Percentiles rank a stretch among this genome's conserved stretches.
Conservation (phyloP, 2,888 invertebrate genomes). For the Temnothorax unifasciatus region DNA sequence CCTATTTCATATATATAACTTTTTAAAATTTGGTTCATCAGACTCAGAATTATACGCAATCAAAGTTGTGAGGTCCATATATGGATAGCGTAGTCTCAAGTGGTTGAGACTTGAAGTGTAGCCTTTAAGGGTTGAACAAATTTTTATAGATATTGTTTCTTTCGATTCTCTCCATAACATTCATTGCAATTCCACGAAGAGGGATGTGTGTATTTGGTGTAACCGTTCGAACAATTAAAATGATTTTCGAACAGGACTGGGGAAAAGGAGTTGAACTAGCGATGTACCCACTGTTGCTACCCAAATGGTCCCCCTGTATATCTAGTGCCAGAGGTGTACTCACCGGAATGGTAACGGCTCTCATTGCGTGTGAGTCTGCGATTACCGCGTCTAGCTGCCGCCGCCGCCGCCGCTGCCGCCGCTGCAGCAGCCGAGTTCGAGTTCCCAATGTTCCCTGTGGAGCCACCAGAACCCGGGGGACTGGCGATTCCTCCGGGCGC, state of each 20-base stretch:
- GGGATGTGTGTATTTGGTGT: neutral
- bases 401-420: constrained; percentile 76
- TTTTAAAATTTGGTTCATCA: no score
- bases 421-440: constrained; percentile 81
- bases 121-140: neutral
- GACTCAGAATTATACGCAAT: no score
- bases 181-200: neutral
- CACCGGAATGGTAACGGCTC: constrained; percentile 98
- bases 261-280: neutral
- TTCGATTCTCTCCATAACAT: neutral
- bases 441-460: constrained; percentile 83
- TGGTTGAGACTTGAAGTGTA: no score
- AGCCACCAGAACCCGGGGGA: constrained; percentile 87
- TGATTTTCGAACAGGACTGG: neutral
- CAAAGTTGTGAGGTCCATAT: no score
- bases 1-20: no score
- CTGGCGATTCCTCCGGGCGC: constrained; percentile 84
- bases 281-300: constrained; percentile 17
- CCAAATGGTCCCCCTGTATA: neutral
- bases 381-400: constrained; percentile 92
- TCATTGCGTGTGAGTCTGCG: constrained; percentile 97
- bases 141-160: neutral
- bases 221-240: neutral
- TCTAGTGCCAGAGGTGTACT: constrained; percentile 85
- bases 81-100: no score